Base-by-base conservation (phyloP, 1,140 invertebrate genomes). In the Bursaphelenchus mucronatus region DNA sequence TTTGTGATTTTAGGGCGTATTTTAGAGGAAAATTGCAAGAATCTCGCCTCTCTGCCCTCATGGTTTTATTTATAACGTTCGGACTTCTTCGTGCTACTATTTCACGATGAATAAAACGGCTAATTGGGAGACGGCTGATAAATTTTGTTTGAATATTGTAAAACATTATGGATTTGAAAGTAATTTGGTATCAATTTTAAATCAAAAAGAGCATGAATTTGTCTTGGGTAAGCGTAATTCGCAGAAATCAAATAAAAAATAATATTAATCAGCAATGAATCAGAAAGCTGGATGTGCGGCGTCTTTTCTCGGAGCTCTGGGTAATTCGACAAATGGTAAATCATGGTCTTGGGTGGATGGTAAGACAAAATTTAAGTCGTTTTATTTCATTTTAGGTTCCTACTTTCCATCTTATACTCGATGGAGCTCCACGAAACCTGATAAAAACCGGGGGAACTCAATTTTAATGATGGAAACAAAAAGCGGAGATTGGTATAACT, bases 291-390 rank as follows among this genome's bases (percentile, higher is more conserved):
- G 49, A 58, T 69, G 19, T 65, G 61, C 6, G 52, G 51, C 17
- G 73, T 65, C 54, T 61, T 73, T 46, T 70, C 58, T 75, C 2
- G 73, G 73, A 10, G 73, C 66, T 4, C 67, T 70, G 49, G 73
- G 73, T 19, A 61, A 71, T 46, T 67, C 73, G 5, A 67, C 46
- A 44, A 65, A 66, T 49, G 61, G 64, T 52, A 61, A 73, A 39
- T 63, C 63, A 15, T 75, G 73, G 73, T 53, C 67, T 49, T 75
- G 73, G 73, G 64, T 75, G 55, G 73, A 75, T 69, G 73, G 73
- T 75, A 30, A 53, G 66, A 21, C 41, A 30, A 30, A 30, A 30
- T 1, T 30, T 30, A 30, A 30, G 5, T 30, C 1, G 30, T 30
- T 30, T 30, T 30, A 30, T 30, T 5, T 5, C 2, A 17, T 46